Percentiles rank a stretch among this genome's conserved stretches.
phyloP scores from a whole-genome alignment of 2,113 vertebrate genomes.

The Asarcornis scutulata region DNA sequence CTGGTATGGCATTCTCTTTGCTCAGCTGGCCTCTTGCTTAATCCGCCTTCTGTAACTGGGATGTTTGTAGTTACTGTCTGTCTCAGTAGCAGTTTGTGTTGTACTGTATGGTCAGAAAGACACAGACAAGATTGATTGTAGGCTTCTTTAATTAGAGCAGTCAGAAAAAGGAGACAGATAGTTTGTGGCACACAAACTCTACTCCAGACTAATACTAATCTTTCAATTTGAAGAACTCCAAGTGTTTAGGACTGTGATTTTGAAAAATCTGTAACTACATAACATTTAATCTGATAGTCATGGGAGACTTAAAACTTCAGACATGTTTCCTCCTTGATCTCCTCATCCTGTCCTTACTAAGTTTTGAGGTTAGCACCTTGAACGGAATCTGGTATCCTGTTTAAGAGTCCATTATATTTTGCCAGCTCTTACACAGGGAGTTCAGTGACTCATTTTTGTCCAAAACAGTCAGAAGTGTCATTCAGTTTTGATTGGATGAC shows the following conservation, averaged over 20 bases:
- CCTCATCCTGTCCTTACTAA: neutral
- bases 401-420: neutral
- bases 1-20: conserved; percentile 21
- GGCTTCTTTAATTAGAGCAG: neutral
- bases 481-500: neutral
- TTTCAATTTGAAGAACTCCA: neutral
- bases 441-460: neutral
- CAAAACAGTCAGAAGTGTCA: neutral
- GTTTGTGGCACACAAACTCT: neutral
- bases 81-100: neutral
- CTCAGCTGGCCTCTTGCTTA: conserved; percentile 42
- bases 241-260: neutral
- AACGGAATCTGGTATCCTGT: neutral
- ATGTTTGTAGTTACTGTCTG: conserved; percentile 19
- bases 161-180: neutral
- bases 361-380: neutral
- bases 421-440: neutral
- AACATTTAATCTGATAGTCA: neutral
- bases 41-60: neutral
- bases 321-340: neutral
- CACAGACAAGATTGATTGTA: neutral
- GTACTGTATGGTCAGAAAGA: neutral
- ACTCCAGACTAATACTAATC: neutral
- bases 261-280: neutral
- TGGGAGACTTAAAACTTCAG: neutral